Conservation (phyloP, 2,797 vertebrate genomes). For the Anas bernieri region DNA sequence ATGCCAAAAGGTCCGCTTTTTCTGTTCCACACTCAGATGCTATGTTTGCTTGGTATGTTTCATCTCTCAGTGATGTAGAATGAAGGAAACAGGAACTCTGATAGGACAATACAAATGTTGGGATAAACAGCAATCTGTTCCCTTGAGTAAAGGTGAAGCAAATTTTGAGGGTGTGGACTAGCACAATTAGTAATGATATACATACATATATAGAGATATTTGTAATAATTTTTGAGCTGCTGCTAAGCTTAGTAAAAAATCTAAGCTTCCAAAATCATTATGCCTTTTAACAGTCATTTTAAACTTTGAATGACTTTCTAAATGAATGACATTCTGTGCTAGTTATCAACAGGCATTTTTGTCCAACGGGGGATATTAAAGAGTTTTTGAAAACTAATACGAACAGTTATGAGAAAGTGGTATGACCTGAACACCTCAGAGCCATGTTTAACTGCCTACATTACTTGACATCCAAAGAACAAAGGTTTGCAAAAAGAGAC, state of each 20-base stretch:
- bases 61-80: background rate
- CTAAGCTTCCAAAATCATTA: background rate
- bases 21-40: background rate
- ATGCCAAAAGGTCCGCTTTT: background rate
- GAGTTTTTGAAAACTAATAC: conserved; percentile 60
- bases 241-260: background rate
- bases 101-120: background rate
- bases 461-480: conserved; percentile 70
- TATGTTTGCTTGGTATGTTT: background rate
- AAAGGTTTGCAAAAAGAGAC: conserved; percentile 58
- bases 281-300: background rate
- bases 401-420: conserved; percentile 57
- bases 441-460: conserved; percentile 64
- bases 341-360: conserved; percentile 51
- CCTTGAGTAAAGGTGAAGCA: background rate
- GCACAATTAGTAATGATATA: background rate
- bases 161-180: background rate
- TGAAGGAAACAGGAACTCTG: background rate
- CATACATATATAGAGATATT: background rate
- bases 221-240: background rate
- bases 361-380: conserved; percentile 52
- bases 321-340: background rate
- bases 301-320: conserved; percentile 10
- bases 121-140: background rate
- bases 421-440: conserved; percentile 55